Evolutionary conservation across 2,113 vertebrate genomes (phyloP), one percentile per base, ranked within the genome.

Genomic region (Butorides virescens): DNA sequence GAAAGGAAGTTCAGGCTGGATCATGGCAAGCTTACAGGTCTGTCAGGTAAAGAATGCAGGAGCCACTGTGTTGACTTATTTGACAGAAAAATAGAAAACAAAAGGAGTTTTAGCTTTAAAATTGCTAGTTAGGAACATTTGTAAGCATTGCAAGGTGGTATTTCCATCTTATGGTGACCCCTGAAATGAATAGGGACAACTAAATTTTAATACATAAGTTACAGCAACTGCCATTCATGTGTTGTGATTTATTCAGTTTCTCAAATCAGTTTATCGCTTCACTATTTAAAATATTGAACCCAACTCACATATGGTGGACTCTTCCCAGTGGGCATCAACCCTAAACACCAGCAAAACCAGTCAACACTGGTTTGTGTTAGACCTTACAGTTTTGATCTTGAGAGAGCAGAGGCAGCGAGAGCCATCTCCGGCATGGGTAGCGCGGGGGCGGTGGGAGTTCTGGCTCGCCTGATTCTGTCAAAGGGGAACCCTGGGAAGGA

Each of bases 391-490:
- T 27, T 42, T 47, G 39, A 21, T 21, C 12, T 65, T 19, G 9
- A 36, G 42, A 36, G 47, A 59, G 1, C 4, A 29, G 58, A 47
- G 47, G 8, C 29, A 53, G 65, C 0, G 0, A n/a, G 81, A 58
- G 34, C 32, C 9, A 4, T 2, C 4, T 26, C 11, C 68, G 37
- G 13, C 13, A 17, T 8, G 66, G 39, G 16, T 5, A 72, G 53
- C 12, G 3, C 1, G 2, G 20, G 39, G 20, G 2, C 22, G 22
- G 2, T 22, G 16, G 36, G 10, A 65, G 17, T 25, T 44, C 36
- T 78, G 44, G 3, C 23, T 55, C 7, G 17, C n/a, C 37, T 50
- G 21, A 14, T 36, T 55, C 67, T 72, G 37, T 63, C 56, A 15
- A 53, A 78, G 32, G 39, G 56, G 36, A 42, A 5, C 29, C 19